A percentile compares a stretch with the other conserved stretches of the same genome.
Conservation (phyloP, 2,888 invertebrate genomes). For the Cantharis rustica region DNA sequence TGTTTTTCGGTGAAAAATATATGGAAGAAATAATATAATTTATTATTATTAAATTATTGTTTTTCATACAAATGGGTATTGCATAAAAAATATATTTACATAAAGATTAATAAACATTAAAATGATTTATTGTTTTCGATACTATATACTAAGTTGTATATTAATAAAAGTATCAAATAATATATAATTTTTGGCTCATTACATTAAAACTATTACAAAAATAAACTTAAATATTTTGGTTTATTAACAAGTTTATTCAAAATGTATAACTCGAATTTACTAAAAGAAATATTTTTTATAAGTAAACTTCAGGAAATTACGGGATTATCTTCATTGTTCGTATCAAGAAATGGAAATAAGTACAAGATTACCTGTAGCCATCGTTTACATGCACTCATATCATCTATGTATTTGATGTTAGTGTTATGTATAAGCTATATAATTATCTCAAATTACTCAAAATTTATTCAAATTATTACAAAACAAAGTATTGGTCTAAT, state of each 20-base stretch:
- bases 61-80: no score
- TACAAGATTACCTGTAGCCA: background rate
- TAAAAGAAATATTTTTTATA: background rate
- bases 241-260: background rate
- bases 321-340: background rate
- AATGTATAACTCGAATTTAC: background rate
- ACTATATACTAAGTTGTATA: no score
- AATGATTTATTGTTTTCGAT: no score
- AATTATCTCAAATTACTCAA: background rate
- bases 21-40: no score
- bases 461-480: background rate
- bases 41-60: no score
- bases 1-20: no score
- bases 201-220: no score
- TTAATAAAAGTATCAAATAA: no score
- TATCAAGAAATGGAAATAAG: background rate
- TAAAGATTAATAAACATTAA: no score
- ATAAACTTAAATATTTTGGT: no score
- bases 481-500: background rate
- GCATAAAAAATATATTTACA: no score
- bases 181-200: no score
- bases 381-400: background rate
- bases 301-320: background rate
- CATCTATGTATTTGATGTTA: background rate
- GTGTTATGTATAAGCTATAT: background rate